Evolutionary conservation across 2,797 vertebrate species (phyloP), one percentile per base, ranked within the genome.

Genomic region (Hoplostethus atlanticus): DNA sequence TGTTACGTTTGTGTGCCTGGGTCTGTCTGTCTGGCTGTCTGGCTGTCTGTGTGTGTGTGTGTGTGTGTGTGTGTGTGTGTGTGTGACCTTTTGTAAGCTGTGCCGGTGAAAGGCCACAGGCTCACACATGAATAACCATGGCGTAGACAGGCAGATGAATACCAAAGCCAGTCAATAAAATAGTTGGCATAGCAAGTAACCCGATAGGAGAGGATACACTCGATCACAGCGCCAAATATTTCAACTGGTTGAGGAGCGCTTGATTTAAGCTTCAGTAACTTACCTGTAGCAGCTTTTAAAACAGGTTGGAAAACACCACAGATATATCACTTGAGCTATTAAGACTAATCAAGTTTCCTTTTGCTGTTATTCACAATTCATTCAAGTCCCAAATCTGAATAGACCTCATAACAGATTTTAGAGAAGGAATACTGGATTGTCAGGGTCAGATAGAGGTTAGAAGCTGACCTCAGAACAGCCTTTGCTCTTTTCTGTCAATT

Each of bases 101-200:
- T 57, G 76, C 73, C 85, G 70, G 85, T 86, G 75, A 89, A 90
- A 90, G 87, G 85, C 86, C 84, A 87, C 79, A 65, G 60, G 47
- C 76, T 84, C 70, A 57, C 79, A 79, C 83, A 90, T 86, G 83
- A 87, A 90, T 85, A 84, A 85, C 71, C 78, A 83, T 63, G 36
- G 76, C 40, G 73, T 31, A 85, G 83, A 81, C 84, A 77, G 77
- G 73, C 66, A 67, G 79, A 76, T 83, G 84, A 89, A 85, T 85
- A 86, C 66, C 68, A 80, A 48, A 79, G 73, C 59, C 68, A 34
- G 77, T 81, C 81, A 74, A 57, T 89, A 71, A 68, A 12, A 25
- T 73, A 80, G 47, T 30, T 61, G 66, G 70, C 76, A 86, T 56
- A 46, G 80, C 52, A 67, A 71, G 81, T 85, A 86, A 87, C 57